These are phyloP conservation scores for Dendrophyllia cribrosa DNA, from an alignment of 64 coral and sea anemone genomes.

Conservation along the genomic window DNA sequence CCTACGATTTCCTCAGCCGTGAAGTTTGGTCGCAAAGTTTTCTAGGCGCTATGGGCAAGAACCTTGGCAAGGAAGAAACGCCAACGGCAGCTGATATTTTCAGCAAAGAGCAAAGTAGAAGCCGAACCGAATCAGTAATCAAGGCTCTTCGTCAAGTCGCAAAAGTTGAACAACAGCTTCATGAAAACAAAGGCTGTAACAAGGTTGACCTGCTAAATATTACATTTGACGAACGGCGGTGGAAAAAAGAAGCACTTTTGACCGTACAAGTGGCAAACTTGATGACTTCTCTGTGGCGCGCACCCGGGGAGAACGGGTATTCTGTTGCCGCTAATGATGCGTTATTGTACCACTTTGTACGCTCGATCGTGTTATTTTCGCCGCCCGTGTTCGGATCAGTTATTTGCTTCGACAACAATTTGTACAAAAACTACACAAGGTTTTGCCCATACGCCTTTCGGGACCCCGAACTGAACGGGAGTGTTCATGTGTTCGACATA, in stretches of 20 bases:
- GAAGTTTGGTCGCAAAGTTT: not conserved
- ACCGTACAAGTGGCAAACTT: slow-evolving; percentile 85
- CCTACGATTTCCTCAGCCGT: not conserved
- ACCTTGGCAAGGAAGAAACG: not conserved
- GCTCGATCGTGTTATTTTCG: slow-evolving; percentile 83
- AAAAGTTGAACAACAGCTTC: slow-evolving; percentile 36
- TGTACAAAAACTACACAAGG: slow-evolving; percentile 77
- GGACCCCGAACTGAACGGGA: slow-evolving; percentile 31
- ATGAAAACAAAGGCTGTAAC: slow-evolving; percentile 38
- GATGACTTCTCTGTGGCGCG: slow-evolving; percentile 89
- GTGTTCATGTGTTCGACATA: slow-evolving; percentile 67
- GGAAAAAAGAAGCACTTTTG: slow-evolving; percentile 78
- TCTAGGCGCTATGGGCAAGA: not conserved
- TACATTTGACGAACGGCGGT: slow-evolving; percentile 76
- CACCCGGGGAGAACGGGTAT: slow-evolving; percentile 28
- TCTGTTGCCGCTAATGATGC: slow-evolving; percentile 68
- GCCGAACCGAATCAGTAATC: not conserved
- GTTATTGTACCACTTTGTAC: slow-evolving; percentile 69
- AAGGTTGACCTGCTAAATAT: slow-evolving; percentile 80
- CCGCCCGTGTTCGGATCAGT: slow-evolving; percentile 81
- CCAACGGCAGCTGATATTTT: not conserved
- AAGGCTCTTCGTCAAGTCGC: slow-evolving; percentile 33
- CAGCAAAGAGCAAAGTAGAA: not conserved
- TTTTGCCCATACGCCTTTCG: slow-evolving; percentile 95
- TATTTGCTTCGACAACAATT: slow-evolving; percentile 87